Conservation (phyloP, 2,797 vertebrate genomes). For the Odontamblyopus lacepedii region DNA sequence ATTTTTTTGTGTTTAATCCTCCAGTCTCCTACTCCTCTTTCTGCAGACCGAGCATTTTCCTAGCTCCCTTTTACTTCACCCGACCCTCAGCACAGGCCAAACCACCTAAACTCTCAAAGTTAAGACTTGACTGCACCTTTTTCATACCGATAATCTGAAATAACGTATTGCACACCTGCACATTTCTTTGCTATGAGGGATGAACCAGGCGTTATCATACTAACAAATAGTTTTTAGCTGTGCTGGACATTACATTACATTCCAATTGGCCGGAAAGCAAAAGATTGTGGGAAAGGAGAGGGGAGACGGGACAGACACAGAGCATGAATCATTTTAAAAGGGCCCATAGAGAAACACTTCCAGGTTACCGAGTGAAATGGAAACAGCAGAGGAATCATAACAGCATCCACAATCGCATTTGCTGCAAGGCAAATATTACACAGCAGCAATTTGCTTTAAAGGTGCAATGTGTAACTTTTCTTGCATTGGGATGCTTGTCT, state of each 20-base stretch:
- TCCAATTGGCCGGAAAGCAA: constrained; percentile 34
- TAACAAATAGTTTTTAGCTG: constrained; percentile 31
- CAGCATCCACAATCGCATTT: constrained; percentile 5
- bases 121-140: neutral
- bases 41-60: neutral
- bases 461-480: neutral
- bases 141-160: constrained; percentile 15
- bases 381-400: constrained; percentile 4
- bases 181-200: constrained; percentile 17
- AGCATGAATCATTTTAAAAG: constrained; percentile 61
- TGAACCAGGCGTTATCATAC: constrained; percentile 16
- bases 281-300: constrained; percentile 33
- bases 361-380: constrained; percentile 10
- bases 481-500: neutral
- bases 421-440: neutral
- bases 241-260: constrained; percentile 31
- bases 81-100: neutral
- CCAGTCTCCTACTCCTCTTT: neutral
- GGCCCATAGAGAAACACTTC: constrained; percentile 43
- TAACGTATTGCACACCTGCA: neutral
- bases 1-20: neutral
- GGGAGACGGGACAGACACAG: constrained; percentile 29
- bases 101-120: neutral
- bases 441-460: neutral
- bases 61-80: neutral